Evolutionary conservation across 2,113 vertebrate genomes (phyloP).

Genomic region (Chlamydotis undulata): DNA sequence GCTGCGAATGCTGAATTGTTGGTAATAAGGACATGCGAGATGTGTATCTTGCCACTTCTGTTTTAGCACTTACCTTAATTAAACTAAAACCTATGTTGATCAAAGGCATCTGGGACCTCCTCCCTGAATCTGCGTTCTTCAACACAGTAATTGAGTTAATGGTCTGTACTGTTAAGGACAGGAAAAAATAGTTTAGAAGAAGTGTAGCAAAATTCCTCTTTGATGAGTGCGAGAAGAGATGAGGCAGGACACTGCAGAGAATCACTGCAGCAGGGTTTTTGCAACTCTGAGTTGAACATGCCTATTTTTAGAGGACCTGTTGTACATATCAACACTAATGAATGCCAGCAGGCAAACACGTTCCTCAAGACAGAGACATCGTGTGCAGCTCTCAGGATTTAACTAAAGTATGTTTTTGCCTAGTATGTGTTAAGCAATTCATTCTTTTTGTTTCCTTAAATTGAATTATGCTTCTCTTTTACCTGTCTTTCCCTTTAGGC

Average conservation of each 20-base stretch:
- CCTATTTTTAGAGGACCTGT: slow-evolving; percentile 34
- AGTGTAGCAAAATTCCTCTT: neutral
- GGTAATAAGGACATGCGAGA: neutral
- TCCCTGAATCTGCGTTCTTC: neutral
- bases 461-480: neutral
- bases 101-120: neutral
- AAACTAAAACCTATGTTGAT: neutral
- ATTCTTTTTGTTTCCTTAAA: neutral
- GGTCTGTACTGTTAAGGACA: neutral
- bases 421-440: neutral
- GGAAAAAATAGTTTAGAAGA: neutral
- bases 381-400: neutral
- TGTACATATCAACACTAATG: neutral
- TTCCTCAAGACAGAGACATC: neutral
- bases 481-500: neutral
- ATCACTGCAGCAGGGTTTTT: neutral
- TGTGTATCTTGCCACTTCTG: neutral
- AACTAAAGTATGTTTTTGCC: neutral
- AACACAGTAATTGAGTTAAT: neutral
- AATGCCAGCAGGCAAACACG: neutral
- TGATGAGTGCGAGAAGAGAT: neutral
- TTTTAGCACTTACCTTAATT: neutral
- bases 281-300: neutral
- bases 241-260: neutral
- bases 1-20: neutral